Evolutionary conservation across 2,113 vertebrate genomes (phyloP), one percentile per base, ranked within the genome.

Genomic region (Neoarius graeffei): DNA sequence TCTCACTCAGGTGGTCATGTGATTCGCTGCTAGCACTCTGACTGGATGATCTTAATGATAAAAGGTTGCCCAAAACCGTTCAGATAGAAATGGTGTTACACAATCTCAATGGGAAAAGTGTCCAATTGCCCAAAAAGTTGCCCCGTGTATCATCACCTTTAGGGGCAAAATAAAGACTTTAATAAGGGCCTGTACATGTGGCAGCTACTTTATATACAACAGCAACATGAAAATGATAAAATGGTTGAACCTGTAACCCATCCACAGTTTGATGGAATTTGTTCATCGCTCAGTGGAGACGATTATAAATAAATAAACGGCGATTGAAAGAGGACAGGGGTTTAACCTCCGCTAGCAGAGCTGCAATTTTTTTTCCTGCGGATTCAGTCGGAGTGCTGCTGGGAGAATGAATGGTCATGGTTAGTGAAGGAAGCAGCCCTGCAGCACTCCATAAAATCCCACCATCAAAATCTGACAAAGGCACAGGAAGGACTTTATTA

Each of bases 401-500:
- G 88, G 30, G 87, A 89, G 84, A 88, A 86, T 48, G 84, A 90
- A 90, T 88, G 92, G 91, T 87, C 85, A 88, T 90, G 88, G 82
- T 83, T 80, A 74, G 85, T 81, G 77, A 84, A 86, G 82, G 87
- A 86, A 81, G 91, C 90, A 85, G 89, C 90, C 89, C 90, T 90
- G 86, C 88, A 83, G 91, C 71, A 35, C 83, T 90, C 85, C 90
- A 92, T 91, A 91, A 91, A 91, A 91, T 92, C 91, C 91, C 90
- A 82, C 91, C 88, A 90, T 91, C 91, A 93, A 91, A 92, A 94
- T 92, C 91, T 92, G 89, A 93, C 94, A 95, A 94, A 93, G 93
- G 93, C 93, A 93, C 90, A 87, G 92, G 92, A 94, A 92, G 91
- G 92, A 91, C 94, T 95, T 95, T 91, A 94, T 94, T 94, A 94